Base-by-base conservation (phyloP, 2,888 invertebrate genomes). In the Choristoneura rosaceana region DNA sequence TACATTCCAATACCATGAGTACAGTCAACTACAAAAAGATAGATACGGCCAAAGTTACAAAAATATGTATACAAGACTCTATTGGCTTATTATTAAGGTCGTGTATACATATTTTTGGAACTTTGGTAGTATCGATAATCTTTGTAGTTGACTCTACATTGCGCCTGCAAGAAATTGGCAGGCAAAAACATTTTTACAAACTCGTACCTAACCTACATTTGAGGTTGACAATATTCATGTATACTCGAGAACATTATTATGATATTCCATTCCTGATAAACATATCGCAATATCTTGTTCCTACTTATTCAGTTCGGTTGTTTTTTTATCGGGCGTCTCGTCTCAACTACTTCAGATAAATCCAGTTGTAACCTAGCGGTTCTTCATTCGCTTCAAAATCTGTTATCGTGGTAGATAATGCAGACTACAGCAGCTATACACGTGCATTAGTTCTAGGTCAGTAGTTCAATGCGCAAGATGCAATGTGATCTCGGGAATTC, bases 301-400 rank as follows among this genome's bases (percentile, higher is more conserved):
- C 0, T 4, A n/a, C 47, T n/a, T n/a, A 47, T 47, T n/a, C n/a
- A 47, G 33, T 59, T 38, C 33, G 3, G 12, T 38, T 38, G 38
- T 38, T 12, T 59, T 34, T n/a, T 59, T 38, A 38, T 59, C 59
- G 25, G 25, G n/a, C 38, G 38, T 7, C 47, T n/a, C 47, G n/a
- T 59, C 38, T 7, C n/a, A 59, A 38, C 59, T 38, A 59, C 8
- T 59, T 59, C 34, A 59, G 58, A 59, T 59, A 59, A 59, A 59
- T 14, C 34, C n/a, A 33, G 45, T 73, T 41, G 52, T 71, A 60
- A 25, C 25, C 25, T 25, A 25, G 63, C 58, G 66, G 69, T 41
- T 66, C 59, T 55, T 58, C 65, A 58, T 55, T 68, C 58, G 69
- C 45, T 67, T 50, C 4, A 25, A 25, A 25, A 17, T 17, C 55